Base-by-base conservation (phyloP, 2,888 invertebrate species). In the Idaea biselata region DNA sequence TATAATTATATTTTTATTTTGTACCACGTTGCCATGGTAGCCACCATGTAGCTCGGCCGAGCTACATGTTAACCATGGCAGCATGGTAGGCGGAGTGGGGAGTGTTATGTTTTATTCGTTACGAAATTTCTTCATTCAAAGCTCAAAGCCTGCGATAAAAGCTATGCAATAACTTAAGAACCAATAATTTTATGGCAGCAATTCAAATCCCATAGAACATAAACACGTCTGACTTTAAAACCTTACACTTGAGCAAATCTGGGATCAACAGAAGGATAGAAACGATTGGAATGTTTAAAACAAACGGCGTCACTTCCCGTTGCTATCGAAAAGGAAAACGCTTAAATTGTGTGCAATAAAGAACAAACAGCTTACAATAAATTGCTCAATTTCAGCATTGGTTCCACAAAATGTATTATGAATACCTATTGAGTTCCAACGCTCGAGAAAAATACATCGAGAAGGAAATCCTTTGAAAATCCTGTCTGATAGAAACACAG, bases 401-500 rank as follows among this genome's bases (percentile, higher is more conserved):
- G 55, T 61, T 62, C 55, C 59, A n/a, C 17, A 60, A 17, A 62
- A 60, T 62, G 16, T 57, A 60, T 62, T 60, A 64, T 64, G 56
- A 63, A 67, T 61, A 56, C 18, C 18, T 56, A 76, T 73, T 74
- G 72, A 68, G 75, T 73, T 71, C 71, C 62, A 72, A 65, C 63
- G 61, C 67, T 64, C 68, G 65, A 67, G 61, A 57, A 64, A 56
- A 55, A 55, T 58, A 65, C 66, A 74, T 70, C 68, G 62, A 62
- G 58, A 63, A 58, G 63, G 61, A 11, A 72, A 74, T 75, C 73
- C 73, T 74, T 62, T 70, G 73, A 62, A 73, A 78, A 74, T 68
- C 71, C 65, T 61, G 64, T 69, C 66, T 69, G 74, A 74, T 73
- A 71, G 66, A 73, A 74, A 75, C 71, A 75, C 76, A 77, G 65